Evolutionary conservation across 2,888 invertebrate species (phyloP), one percentile per base, ranked within the genome.

Genomic region (Amphimallon solstitiale): DNA sequence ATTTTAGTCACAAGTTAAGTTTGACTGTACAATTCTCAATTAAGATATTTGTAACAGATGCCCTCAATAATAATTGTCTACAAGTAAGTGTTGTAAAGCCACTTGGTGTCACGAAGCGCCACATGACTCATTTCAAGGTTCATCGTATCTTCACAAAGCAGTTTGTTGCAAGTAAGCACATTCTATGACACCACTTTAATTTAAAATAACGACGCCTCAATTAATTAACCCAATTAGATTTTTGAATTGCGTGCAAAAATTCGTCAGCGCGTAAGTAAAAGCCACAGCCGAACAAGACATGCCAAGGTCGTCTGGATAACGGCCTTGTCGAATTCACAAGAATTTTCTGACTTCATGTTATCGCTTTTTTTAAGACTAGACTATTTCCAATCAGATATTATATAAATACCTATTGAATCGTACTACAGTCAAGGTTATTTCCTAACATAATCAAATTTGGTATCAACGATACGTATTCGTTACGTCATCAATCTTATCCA

Each of bases 401-500:
- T 17, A 19, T 48, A 19, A n/a, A 17, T 10, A 19, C 6, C 19
- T 19, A 48, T 17, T n/a, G 7, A 48, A 12, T 48, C 23, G n/a
- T 48, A 15, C 6, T 7, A 21, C n/a, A 48, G 6, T 48, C 12
- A 19, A n/a, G 48, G 48, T 15, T 19, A 4, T 48, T 15, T 48
- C 43, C 17, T 48, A 23, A 7, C 17, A n/a, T 48, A 21, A 23
- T 48, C 23, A 23, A 19, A 48, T 5, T 48, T 48, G n/a, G 48
- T 5, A 5, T 9, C 19, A 21, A 21, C 2, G 21, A 19, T 19
- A 48, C 48, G 21, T 48, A 48, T 21, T 12, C 19, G 23, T 48
- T 48, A 48, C 48, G 48, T 48, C 48, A 48, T 21, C 48, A 23
- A 48, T 29, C 9, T 29, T 21, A 48, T 19, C 45, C 45, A 45